These are phyloP conservation scores for Megaptera novaeangliae DNA, from an alignment of 2,113 vertebrate genomes.

Conservation along the genomic window DNA sequence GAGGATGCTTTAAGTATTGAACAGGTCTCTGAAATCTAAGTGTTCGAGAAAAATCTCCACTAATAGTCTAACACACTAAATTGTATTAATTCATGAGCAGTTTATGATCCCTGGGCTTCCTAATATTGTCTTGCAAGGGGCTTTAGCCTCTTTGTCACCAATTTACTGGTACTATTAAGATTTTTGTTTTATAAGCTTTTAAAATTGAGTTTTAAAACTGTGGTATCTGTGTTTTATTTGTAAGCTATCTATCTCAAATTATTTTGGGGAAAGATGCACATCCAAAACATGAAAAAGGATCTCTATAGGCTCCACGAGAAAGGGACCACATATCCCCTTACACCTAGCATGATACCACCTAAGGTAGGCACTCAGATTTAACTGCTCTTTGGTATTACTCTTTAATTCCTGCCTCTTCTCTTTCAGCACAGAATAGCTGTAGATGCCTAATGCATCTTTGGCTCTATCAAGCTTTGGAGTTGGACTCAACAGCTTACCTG, in stretches of 20 bases:
- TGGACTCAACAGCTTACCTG: slow-evolving; percentile 83
- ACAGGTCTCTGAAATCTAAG: not conserved
- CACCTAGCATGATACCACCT: not conserved
- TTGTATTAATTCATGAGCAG: not conserved
- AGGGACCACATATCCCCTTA: not conserved
- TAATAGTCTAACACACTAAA: not conserved
- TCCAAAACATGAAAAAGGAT: not conserved
- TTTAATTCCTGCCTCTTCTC: not conserved
- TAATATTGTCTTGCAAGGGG: not conserved
- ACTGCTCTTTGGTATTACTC: not conserved
- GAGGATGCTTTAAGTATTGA: not conserved
- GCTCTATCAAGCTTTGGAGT: not conserved
- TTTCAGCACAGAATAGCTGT: not conserved
- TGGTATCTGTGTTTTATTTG: not conserved
- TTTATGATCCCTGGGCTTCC: not conserved
- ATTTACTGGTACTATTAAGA: not conserved
- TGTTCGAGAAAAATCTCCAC: not conserved
- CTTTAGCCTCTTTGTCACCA: not conserved
- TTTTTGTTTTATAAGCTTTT: not conserved
- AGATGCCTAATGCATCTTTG: not conserved
- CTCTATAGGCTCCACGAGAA: not conserved
- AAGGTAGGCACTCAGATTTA: not conserved
- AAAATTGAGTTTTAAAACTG: not conserved
- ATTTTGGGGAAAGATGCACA: not conserved
- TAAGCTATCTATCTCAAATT: not conserved